These are phyloP conservation scores for Gnathonemus longibarbis DNA, from an alignment of 2,113 vertebrate species.

Conservation along the genomic window DNA sequence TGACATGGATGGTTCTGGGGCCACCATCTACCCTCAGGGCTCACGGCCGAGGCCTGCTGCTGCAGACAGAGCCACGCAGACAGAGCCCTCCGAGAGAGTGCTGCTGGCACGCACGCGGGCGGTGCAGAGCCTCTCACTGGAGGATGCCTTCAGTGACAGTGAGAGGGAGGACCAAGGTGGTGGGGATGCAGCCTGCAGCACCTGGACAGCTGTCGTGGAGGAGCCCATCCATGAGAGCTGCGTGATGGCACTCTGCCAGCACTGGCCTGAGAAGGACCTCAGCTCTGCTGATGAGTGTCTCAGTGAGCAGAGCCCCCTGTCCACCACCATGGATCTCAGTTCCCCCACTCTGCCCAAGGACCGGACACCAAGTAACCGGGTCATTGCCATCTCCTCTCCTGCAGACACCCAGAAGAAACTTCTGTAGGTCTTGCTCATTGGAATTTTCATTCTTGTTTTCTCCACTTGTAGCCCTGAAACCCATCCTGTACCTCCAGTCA, in stretches of 20 bases:
- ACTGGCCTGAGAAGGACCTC: constrained; percentile 43
- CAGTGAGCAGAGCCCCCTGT: constrained; percentile 44
- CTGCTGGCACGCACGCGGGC: constrained; percentile 23
- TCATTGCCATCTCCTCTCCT: constrained; percentile 44
- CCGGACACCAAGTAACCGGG: constrained; percentile 37
- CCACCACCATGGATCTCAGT: constrained; percentile 31
- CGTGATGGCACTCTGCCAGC: constrained; percentile 46
- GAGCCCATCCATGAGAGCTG: constrained; percentile 49
- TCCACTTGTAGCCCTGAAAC: constrained; percentile 4
- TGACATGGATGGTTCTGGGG: constrained; percentile 25
- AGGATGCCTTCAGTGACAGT: constrained; percentile 48
- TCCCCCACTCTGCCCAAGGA: constrained; percentile 35
- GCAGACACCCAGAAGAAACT: constrained; percentile 41
- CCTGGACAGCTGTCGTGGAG: constrained; percentile 40
- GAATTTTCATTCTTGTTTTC: neutral
- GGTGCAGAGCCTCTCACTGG: constrained; percentile 51
- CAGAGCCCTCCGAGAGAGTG: constrained; percentile 40
- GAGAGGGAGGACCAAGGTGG: constrained; percentile 19
- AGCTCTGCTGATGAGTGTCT: constrained; percentile 27
- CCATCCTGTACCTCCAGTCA: neutral
- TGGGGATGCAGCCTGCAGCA: constrained; percentile 45
- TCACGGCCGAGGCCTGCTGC: constrained; percentile 30
- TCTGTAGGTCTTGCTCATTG: constrained; percentile 50
- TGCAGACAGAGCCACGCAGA: constrained; percentile 56
- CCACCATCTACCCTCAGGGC: constrained; percentile 5